A percentile compares a stretch with the other conserved stretches of the same genome.
phyloP scores from a whole-genome alignment of 2,797 vertebrate genomes.

The Gymnodraco acuticeps region DNA sequence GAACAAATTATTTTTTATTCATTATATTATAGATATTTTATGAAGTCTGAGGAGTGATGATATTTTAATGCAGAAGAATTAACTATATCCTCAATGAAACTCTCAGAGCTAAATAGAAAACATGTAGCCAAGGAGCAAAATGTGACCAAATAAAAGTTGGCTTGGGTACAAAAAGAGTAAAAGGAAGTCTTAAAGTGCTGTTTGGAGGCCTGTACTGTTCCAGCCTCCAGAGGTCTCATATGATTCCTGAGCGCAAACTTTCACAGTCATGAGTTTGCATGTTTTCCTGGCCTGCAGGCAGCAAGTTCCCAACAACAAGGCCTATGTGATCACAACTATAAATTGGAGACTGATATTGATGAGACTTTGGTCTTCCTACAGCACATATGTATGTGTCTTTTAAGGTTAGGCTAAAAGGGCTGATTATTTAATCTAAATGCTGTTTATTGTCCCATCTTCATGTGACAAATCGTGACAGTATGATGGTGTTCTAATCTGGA shows the following conservation, averaged over 20 bases:
- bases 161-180: slow-evolving; percentile 34
- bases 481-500: slow-evolving; percentile 80
- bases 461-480: slow-evolving; percentile 70
- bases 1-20: neutral
- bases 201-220: slow-evolving; percentile 45
- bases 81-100: neutral
- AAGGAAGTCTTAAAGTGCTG: slow-evolving; percentile 45
- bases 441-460: slow-evolving; percentile 46
- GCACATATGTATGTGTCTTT: neutral
- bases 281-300: slow-evolving; percentile 61
- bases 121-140: slow-evolving; percentile 1
- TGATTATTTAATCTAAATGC: slow-evolving; percentile 17
- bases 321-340: slow-evolving; percentile 45
- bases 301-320: slow-evolving; percentile 57
- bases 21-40: neutral
- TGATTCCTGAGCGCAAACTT: slow-evolving; percentile 70
- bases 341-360: slow-evolving; percentile 39
- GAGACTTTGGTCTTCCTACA: neutral
- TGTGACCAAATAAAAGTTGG: slow-evolving; percentile 18
- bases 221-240: slow-evolving; percentile 76
- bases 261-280: slow-evolving; percentile 78
- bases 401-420: neutral
- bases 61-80: neutral
- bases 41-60: neutral
- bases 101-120: neutral